Base-by-base conservation (phyloP, 2,888 invertebrate species). In the Serrognathus titanus region DNA sequence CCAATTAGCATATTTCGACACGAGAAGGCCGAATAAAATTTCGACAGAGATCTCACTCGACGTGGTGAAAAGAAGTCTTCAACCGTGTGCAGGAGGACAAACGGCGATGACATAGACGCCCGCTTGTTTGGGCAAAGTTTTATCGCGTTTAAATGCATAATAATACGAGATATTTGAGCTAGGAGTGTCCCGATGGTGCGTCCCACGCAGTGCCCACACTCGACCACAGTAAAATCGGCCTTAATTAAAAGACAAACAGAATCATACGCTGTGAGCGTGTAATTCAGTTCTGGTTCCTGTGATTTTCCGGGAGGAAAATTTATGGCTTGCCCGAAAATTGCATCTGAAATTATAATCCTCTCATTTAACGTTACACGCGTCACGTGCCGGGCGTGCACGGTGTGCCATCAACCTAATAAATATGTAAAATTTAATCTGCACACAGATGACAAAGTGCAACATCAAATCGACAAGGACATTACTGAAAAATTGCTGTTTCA, bases 81-180 rank as follows among this genome's bases (percentile, higher is more conserved):
- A 45, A 16, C 7, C 2, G 2, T 31, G 24, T 31, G 7, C 24
- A 31, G 24, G 24, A 6, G 24, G 24, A 7, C 24, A 5, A 31
- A 31, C 24, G 49, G 20, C 16, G 39, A 49, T 37, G 16, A 24
- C 37, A 52, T 10, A 1, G 46, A 52, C 46, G 46, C 35, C 9
- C 13, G 31, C 43, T 43, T 43, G 47, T 57, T 57, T 57, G 52
- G 52, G 52, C 48, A 51, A 51, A 57, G 56, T 60, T 62, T 55
- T 58, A 62, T 61, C 59, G 54, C 53, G 59, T 61, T 64, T 59
- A 59, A 61, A 64, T 61, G 59, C 55, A 60, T 53, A 31, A 62
- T 61, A 61, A 64, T 61, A 63, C 63, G 59, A 61, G 63, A 65
- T 65, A 63, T 63, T 65, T 65, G 63, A 62, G 58, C 63, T 65